Conservation (phyloP, 2,797 vertebrate species). For the Lacerta agilis region DNA sequence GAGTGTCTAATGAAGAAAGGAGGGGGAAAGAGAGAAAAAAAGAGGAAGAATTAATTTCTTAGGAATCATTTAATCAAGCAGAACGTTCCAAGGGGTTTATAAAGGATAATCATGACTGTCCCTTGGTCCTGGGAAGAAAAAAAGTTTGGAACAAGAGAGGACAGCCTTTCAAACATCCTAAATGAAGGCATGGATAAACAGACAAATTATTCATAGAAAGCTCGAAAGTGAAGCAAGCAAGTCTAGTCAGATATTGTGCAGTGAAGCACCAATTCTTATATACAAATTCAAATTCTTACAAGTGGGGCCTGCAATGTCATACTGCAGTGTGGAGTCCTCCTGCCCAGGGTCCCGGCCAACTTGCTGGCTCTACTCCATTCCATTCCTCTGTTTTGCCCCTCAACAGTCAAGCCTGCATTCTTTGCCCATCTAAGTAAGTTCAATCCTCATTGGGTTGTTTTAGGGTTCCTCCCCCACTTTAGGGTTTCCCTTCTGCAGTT, state of each 20-base stretch:
- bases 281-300: neutral
- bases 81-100: neutral
- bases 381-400: neutral
- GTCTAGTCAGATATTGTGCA: neutral
- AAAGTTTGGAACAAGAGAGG: neutral
- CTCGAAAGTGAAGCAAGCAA: neutral
- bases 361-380: neutral
- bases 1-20: neutral
- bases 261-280: neutral
- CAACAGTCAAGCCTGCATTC: neutral
- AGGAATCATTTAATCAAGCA: constrained; percentile 1
- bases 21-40: neutral
- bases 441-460: neutral
- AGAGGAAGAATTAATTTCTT: neutral
- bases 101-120: neutral
- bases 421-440: neutral
- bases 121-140: neutral
- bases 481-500: neutral
- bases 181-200: neutral
- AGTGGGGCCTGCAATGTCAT: neutral
- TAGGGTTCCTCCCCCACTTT: neutral
- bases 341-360: too few relatives aligned
- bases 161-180: neutral
- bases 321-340: too few relatives aligned
- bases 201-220: neutral